phyloP scores from a whole-genome alignment of 2,888 invertebrate species.

The Cacoxenus indagator region DNA sequence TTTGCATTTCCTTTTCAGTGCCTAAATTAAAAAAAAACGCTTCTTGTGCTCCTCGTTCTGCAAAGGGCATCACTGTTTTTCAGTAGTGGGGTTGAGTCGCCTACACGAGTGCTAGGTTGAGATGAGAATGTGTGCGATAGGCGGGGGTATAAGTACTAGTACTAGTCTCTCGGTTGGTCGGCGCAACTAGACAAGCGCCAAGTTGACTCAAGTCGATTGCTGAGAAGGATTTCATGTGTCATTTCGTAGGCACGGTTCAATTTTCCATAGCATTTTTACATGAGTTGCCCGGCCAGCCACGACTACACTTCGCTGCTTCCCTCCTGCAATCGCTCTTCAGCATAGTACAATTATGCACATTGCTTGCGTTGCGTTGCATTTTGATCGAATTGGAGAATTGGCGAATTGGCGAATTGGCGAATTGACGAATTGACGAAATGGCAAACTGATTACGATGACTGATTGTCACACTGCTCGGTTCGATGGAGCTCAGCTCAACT shows the following conservation, averaged over 20 bases:
- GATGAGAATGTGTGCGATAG: neutral
- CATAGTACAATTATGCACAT: too few relatives aligned
- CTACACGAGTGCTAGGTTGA: too few relatives aligned
- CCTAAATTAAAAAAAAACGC: slow-evolving; percentile 39
- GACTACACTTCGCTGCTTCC: too few relatives aligned
- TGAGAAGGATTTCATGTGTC: too few relatives aligned
- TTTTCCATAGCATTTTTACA: slow-evolving; percentile 13
- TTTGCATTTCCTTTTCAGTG: slow-evolving; percentile 41
- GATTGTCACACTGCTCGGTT: neutral
- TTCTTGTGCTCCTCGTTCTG: neutral
- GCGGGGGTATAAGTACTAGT: neutral
- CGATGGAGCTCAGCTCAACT: neutral
- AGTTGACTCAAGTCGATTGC: neutral
- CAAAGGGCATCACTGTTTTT: too few relatives aligned
- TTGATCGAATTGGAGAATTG: too few relatives aligned
- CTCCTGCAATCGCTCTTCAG: too few relatives aligned
- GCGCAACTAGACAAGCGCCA: neutral
- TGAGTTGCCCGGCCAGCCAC: too few relatives aligned
- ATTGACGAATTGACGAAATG: too few relatives aligned
- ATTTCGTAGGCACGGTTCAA: neutral
- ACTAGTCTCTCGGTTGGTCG: neutral
- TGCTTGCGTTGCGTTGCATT: too few relatives aligned
- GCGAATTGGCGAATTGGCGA: too few relatives aligned
- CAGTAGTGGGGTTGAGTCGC: too few relatives aligned
- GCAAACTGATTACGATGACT: neutral